phyloP scores from a whole-genome alignment of 1,140 invertebrate genomes.

The Trachelipus rathkii region DNA sequence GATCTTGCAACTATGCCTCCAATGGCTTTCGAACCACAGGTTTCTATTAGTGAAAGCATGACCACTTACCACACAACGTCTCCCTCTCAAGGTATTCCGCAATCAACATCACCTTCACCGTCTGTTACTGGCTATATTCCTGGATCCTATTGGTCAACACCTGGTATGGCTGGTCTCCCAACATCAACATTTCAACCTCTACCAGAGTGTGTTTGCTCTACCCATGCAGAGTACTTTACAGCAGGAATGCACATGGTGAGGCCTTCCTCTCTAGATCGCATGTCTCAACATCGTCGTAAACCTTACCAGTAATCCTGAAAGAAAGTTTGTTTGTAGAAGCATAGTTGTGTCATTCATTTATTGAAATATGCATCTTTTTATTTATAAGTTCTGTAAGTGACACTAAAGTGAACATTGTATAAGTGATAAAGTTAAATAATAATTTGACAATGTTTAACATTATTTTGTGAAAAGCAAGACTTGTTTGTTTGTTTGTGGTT shows the following conservation, averaged over 20 bases:
- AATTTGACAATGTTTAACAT: no score
- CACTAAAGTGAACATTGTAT: no score
- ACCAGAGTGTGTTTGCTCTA: constrained; percentile 40
- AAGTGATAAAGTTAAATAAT: no score
- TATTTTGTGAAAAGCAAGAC: no score
- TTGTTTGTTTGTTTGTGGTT: no score
- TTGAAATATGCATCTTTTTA: no score
- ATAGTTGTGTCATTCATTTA: no score
- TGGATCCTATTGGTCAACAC: constrained; percentile 38
- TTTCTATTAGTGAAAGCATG: constrained; percentile 41
- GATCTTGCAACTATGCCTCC: constrained; percentile 38
- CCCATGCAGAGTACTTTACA: constrained; percentile 39
- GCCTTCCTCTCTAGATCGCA: constrained; percentile 36
- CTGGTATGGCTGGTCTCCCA: constrained; percentile 34
- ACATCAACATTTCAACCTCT: constrained; percentile 39
- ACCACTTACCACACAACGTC: constrained; percentile 40
- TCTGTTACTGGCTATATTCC: constrained; percentile 35
- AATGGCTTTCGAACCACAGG: constrained; percentile 41
- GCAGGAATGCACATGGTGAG: constrained; percentile 40
- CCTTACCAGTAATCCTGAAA: constrained; percentile 33
- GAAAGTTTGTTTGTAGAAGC: not conserved
- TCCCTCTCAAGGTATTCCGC: constrained; percentile 37
- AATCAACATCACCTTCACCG: constrained; percentile 34
- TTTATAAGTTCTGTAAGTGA: no score
- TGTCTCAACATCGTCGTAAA: constrained; percentile 40